Conservation (phyloP, 2,888 invertebrate species). For the Drosophila neotestacea region DNA sequence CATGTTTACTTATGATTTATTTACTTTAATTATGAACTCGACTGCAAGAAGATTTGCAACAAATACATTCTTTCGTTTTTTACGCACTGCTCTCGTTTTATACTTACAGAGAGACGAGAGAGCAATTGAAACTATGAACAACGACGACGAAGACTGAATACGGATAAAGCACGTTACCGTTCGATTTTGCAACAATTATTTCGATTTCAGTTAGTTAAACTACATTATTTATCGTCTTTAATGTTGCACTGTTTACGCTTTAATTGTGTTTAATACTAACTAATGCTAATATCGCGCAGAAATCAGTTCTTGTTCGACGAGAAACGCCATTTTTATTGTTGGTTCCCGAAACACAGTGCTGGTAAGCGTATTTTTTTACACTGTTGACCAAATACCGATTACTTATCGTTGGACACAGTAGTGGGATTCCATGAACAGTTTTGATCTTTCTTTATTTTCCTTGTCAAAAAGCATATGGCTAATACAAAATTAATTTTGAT, state of each 20-base stretch:
- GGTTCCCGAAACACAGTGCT: slow-evolving; percentile 47
- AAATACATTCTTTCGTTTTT: slow-evolving; percentile 65
- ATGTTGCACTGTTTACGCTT: slow-evolving; percentile 28
- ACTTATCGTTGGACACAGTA: slow-evolving; percentile 1
- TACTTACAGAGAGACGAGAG: slow-evolving; percentile 62
- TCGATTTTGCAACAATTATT: slow-evolving; percentile 41
- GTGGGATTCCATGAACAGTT: too few species aligned
- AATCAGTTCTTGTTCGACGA: slow-evolving; percentile 61
- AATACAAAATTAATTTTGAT: too few species aligned
- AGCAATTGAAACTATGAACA: slow-evolving; percentile 42
- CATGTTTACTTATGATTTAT: neutral
- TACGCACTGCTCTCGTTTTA: slow-evolving; percentile 64
- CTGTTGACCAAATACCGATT: slow-evolving; percentile 17
- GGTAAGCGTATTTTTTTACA: slow-evolving; percentile 23
- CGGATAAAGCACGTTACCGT: slow-evolving; percentile 42
- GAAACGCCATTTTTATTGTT: slow-evolving; percentile 77
- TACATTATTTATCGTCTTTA: slow-evolving; percentile 55
- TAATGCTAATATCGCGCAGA: slow-evolving; percentile 61
- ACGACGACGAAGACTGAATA: slow-evolving; percentile 36
- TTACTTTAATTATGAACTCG: slow-evolving; percentile 35
- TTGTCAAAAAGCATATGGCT: too few species aligned
- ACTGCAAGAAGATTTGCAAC: slow-evolving; percentile 53
- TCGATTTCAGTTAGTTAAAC: slow-evolving; percentile 36
- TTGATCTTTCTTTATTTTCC: too few species aligned
- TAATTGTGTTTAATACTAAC: slow-evolving; percentile 48